Percentiles rank a stretch among this genome's conserved stretches.
phyloP scores from a whole-genome alignment of 2,113 vertebrate species.

The Trochalopteron elliotii region DNA sequence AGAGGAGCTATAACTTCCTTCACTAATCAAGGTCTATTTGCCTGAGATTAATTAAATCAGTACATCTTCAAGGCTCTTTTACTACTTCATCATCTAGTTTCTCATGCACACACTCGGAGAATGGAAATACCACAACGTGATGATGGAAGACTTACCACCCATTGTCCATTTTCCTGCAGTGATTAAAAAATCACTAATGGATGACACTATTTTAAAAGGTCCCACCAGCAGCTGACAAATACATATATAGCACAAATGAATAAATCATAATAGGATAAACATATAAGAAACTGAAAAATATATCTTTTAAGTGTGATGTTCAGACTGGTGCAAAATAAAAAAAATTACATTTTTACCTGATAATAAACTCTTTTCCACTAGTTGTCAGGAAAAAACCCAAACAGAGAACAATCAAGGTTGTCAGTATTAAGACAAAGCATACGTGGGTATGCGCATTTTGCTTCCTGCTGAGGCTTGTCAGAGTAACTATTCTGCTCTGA shows the following conservation, averaged over 20 bases:
- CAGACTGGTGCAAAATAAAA: not conserved
- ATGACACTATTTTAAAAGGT: not conserved
- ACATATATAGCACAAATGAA: not conserved
- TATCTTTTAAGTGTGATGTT: not conserved
- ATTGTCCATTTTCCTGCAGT: not conserved
- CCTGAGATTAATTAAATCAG: not conserved
- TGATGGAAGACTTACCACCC: not conserved
- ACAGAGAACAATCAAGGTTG: not conserved
- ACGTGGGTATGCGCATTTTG: not conserved
- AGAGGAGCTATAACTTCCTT: not conserved
- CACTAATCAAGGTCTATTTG: not conserved
- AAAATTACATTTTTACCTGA: not conserved
- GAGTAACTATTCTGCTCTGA: not conserved
- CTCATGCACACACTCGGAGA: not conserved
- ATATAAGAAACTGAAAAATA: not conserved
- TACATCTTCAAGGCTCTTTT: not conserved
- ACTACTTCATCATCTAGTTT: not conserved
- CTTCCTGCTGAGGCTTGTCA: constrained; percentile 15
- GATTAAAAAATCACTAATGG: not conserved
- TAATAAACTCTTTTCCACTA: not conserved
- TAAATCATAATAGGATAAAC: not conserved
- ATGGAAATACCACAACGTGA: not conserved
- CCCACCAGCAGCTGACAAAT: not conserved
- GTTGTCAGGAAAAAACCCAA: not conserved
- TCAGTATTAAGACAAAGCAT: not conserved